phyloP scores from a whole-genome alignment of 2,797 vertebrate genomes.

The Labeo calbasu region DNA sequence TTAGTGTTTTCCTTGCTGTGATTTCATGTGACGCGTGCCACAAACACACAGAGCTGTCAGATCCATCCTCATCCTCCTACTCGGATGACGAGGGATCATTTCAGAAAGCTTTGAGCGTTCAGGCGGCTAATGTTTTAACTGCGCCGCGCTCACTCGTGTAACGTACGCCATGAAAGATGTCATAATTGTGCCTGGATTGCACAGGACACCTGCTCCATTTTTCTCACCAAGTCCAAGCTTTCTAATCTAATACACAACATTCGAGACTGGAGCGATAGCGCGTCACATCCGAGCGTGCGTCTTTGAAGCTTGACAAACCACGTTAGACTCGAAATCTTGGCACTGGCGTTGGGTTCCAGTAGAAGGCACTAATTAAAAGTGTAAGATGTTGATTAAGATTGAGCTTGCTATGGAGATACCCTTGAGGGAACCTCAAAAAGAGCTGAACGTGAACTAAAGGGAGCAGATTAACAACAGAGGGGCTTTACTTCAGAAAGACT shows the following conservation, averaged over 20 bases:
- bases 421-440: constrained; percentile 31
- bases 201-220: constrained; percentile 27
- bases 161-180: constrained; percentile 29
- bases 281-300: background rate
- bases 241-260: background rate
- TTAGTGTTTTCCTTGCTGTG: constrained; percentile 35
- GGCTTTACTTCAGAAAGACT: constrained; percentile 34
- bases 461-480: constrained; percentile 40
- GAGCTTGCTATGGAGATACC: constrained; percentile 18
- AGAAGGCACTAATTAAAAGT: constrained; percentile 38
- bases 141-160: constrained; percentile 19
- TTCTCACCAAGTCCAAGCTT: background rate
- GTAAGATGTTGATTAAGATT: constrained; percentile 49
- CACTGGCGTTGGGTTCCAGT: background rate
- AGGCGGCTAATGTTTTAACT: constrained; percentile 53
- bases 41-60: constrained; percentile 43
- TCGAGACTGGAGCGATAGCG: background rate
- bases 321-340: background rate
- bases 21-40: constrained; percentile 42
- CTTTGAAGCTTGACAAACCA: constrained; percentile 28
- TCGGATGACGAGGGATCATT: background rate
- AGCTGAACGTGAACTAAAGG: constrained; percentile 30
- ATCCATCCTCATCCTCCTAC: constrained; percentile 29
- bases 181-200: constrained; percentile 40
- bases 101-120: constrained; percentile 7